A percentile compares a stretch with the other conserved stretches of the same genome.
These are phyloP conservation scores for Paracentrotus lividus DNA, from an alignment of 53 echinoderm and acorn worm genomes.

Conservation along the genomic window DNA sequence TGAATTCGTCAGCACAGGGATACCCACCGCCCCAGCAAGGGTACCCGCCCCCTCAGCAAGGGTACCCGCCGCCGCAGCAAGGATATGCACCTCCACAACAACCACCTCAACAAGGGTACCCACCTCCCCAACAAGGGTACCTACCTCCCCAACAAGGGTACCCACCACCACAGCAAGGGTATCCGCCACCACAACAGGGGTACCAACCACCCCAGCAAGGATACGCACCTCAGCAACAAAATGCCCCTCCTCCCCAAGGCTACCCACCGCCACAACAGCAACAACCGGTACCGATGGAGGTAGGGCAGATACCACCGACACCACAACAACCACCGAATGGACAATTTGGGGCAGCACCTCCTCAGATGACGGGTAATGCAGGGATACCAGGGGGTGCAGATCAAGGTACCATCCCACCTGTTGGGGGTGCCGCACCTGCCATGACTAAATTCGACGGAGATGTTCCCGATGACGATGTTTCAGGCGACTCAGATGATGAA, in stretches of 20 bases:
- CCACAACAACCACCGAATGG: constrained; percentile 21
- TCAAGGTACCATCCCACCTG: constrained; percentile 33
- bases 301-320: constrained; percentile 37
- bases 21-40: constrained; percentile 30
- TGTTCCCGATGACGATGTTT: constrained; percentile 36
- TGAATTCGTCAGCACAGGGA: constrained; percentile 5
- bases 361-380: constrained; percentile 17
- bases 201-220: constrained; percentile 30
- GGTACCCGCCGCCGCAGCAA: constrained; percentile 23
- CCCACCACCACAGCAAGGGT: constrained; percentile 40
- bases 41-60: constrained; percentile 22
- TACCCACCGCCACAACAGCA: constrained; percentile 43
- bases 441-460: constrained; percentile 53
- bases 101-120: neutral
- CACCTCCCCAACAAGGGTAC: neutral
- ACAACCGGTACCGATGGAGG: neutral
- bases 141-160: constrained; percentile 55
- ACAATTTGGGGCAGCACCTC: neutral
- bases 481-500: constrained; percentile 55
- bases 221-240: constrained; percentile 38
- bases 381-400: constrained; percentile 47
- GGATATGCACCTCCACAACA: neutral
- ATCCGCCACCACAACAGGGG: constrained; percentile 30
- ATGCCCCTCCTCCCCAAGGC: neutral
- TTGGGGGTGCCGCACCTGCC: neutral